A percentile compares a stretch with the other conserved stretches of the same genome.
Evolutionary conservation across 2,888 invertebrate genomes (phyloP).

Genomic region (Phlogophora meticulosa): DNA sequence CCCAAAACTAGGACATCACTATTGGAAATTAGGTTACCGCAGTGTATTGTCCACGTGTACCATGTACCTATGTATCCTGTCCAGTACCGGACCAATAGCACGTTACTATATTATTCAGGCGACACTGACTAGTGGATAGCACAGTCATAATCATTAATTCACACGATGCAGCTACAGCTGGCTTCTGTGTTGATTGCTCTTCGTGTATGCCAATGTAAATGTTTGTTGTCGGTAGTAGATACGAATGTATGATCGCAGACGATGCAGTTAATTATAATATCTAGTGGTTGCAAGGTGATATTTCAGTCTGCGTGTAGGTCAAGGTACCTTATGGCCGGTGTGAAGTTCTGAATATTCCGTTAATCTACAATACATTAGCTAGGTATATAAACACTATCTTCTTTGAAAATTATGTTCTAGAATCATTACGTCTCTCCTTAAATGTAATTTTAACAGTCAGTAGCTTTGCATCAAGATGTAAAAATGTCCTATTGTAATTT

Average conservation of each 20-base stretch:
- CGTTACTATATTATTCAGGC: conserved; percentile 54
- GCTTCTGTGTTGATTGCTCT: conserved; percentile 62
- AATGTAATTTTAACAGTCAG: no score
- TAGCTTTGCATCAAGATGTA: no score
- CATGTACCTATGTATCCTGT: conserved; percentile 18
- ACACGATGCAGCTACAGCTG: conserved; percentile 58
- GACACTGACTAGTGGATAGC: conserved; percentile 66
- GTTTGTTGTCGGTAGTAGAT: conserved; percentile 37
- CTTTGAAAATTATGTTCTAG: no score
- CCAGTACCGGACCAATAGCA: conserved; percentile 33
- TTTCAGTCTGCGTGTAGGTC: neutral
- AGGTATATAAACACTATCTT: no score
- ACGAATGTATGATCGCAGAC: neutral
- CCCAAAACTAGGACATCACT: conserved; percentile 52
- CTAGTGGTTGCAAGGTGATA: neutral
- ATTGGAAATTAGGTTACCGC: conserved; percentile 57
- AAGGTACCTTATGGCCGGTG: no score
- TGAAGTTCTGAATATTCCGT: no score
- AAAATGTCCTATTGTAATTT: no score
- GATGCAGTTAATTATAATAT: neutral
- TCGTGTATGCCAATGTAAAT: conserved; percentile 52
- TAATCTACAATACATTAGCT: no score
- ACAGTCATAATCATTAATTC: conserved; percentile 72
- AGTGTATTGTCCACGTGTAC: conserved; percentile 35
- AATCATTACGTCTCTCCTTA: no score